Evolutionary conservation across 2,113 vertebrate species (phyloP).

Genomic region (Tragelaphus strepsiceros): DNA sequence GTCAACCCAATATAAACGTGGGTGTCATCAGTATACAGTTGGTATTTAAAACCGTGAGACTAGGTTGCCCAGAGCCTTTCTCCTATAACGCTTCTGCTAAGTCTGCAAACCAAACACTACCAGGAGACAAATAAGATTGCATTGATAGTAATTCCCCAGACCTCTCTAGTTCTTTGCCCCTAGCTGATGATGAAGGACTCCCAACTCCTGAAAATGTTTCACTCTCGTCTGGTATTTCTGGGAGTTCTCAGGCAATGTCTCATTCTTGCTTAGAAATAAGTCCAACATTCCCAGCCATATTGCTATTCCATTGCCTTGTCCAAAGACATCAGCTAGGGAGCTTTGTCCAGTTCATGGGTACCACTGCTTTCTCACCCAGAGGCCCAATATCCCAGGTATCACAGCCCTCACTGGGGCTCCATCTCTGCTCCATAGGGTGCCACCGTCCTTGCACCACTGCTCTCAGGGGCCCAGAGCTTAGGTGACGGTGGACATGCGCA

Average conservation of each 20-base stretch:
- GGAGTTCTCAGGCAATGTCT: background rate
- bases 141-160: background rate
- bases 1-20: background rate
- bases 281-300: background rate
- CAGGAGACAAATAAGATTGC: background rate
- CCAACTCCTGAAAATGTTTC: background rate
- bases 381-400: background rate
- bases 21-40: slow-evolving; percentile 30
- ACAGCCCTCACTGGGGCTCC: too few relatives aligned
- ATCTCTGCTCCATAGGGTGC: background rate
- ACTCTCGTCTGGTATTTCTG: background rate
- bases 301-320: background rate
- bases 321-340: background rate
- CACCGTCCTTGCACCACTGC: background rate
- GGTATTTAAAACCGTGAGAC: slow-evolving; percentile 44
- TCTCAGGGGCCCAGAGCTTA: background rate
- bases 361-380: background rate
- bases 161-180: background rate
- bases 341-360: background rate
- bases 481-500: rapidly evolving
- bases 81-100: background rate
- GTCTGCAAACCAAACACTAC: background rate
- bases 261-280: background rate
- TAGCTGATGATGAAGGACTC: background rate
- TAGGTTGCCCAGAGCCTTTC: background rate